A percentile compares a stretch with the other conserved stretches of the same genome.
phyloP scores from a whole-genome alignment of 2,888 invertebrate genomes.

The Trichogramma evanescens region DNA sequence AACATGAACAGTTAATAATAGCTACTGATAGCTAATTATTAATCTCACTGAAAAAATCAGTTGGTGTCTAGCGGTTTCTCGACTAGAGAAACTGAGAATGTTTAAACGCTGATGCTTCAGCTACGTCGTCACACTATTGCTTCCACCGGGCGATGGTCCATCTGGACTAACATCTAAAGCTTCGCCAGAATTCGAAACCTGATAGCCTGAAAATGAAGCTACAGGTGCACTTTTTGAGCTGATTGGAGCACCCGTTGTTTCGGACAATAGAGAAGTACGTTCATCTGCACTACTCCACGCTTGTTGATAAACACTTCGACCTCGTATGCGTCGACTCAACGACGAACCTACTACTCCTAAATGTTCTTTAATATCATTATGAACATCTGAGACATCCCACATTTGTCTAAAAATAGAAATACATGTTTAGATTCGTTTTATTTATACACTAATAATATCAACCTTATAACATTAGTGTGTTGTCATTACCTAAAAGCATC shows the following conservation, averaged over 20 bases:
- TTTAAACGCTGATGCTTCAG: neutral
- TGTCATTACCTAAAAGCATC: constrained; percentile 43
- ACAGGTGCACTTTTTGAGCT: constrained; percentile 22
- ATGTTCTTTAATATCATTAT: constrained; percentile 86
- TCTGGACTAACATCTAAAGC: constrained; percentile 29
- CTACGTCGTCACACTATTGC: constrained; percentile 31
- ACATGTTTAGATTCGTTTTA: neutral
- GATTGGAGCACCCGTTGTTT: neutral
- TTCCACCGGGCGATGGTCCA: constrained; percentile 23
- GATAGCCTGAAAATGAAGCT: constrained; percentile 27
- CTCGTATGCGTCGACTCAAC: constrained; percentile 68
- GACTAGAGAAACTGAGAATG: neutral
- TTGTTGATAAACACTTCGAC: constrained; percentile 69
- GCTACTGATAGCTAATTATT: too few relatives aligned
- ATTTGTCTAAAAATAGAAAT: constrained; percentile 55
- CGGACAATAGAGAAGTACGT: constrained; percentile 37
- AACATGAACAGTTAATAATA: too few relatives aligned
- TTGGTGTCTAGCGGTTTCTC: neutral
- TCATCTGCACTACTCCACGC: constrained; percentile 54
- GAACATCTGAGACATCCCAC: constrained; percentile 96
- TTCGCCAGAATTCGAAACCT: constrained; percentile 25
- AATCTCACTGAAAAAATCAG: neutral
- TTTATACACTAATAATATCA: constrained; percentile 14
- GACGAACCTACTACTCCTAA: constrained; percentile 83
- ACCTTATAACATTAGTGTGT: neutral